Percentiles rank a stretch among this genome's conserved stretches.
Evolutionary conservation across 2,888 invertebrate species (phyloP).

Genomic region (Rhorus exstirpatorius): DNA sequence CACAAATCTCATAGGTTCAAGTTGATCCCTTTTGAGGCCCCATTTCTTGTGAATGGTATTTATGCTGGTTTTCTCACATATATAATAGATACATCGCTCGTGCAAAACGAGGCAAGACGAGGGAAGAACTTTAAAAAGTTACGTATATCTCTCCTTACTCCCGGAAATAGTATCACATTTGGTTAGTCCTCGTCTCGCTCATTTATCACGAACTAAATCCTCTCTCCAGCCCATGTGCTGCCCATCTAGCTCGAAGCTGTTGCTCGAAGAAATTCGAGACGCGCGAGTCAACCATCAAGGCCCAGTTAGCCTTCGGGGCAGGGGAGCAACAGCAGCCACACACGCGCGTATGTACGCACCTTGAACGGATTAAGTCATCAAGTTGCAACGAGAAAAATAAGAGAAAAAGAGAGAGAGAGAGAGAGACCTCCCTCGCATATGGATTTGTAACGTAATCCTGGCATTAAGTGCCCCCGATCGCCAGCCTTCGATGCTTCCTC

Average conservation of each 20-base stretch:
- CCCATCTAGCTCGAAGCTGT: slow-evolving; percentile 51
- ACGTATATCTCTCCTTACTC: slow-evolving; percentile 41
- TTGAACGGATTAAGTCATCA: slow-evolving; percentile 72
- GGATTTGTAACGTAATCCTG: slow-evolving; percentile 70
- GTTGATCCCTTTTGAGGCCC: slow-evolving; percentile 62
- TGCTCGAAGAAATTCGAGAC: slow-evolving; percentile 66
- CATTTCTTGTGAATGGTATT: slow-evolving; percentile 46
- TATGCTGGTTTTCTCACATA: slow-evolving; percentile 11
- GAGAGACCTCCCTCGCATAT: slow-evolving; percentile 58
- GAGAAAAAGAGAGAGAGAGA: background rate
- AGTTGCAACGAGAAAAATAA: slow-evolving; percentile 60
- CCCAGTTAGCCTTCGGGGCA: slow-evolving; percentile 53
- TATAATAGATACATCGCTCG: slow-evolving; percentile 16
- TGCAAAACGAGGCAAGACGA: slow-evolving; percentile 12
- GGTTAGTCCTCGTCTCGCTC: slow-evolving; percentile 65
- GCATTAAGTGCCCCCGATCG: slow-evolving; percentile 67
- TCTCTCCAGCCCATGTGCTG: slow-evolving; percentile 48
- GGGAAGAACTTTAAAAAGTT: slow-evolving; percentile 64
- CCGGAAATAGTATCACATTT: slow-evolving; percentile 71
- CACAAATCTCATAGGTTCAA: slow-evolving; percentile 64
- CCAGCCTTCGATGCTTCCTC: slow-evolving; percentile 50
- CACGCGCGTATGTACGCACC: slow-evolving; percentile 70
- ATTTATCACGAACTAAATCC: slow-evolving; percentile 69
- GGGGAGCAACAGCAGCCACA: slow-evolving; percentile 43
- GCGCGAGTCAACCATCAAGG: slow-evolving; percentile 63